Evolutionary conservation across 2,797 vertebrate species (phyloP).

Genomic region (Rhynchotus rufescens): DNA sequence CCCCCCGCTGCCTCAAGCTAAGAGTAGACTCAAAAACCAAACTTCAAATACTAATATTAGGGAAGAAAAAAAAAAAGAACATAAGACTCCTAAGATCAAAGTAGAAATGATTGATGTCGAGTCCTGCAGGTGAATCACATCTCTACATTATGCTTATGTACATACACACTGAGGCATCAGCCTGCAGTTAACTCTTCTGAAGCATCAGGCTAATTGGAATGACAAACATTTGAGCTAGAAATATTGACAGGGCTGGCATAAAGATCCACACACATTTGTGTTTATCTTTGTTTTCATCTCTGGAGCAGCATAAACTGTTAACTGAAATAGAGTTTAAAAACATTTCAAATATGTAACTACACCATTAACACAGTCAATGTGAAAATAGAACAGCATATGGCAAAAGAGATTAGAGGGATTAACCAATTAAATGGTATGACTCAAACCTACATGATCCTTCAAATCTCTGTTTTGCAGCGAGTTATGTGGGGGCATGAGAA

Average conservation of each 20-base stretch:
- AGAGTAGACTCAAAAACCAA: background rate
- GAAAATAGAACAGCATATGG: slow-evolving; percentile 87
- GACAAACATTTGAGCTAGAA: background rate
- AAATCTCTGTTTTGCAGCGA: slow-evolving; percentile 15
- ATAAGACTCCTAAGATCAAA: background rate
- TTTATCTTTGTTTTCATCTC: slow-evolving; percentile 6
- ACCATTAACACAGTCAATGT: slow-evolving; percentile 5
- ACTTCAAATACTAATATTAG: background rate
- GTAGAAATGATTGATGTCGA: background rate
- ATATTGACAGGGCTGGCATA: background rate
- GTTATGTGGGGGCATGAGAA: background rate
- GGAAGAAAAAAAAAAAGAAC: background rate
- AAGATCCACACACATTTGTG: background rate
- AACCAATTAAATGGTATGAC: slow-evolving; percentile 84
- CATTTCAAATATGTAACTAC: slow-evolving; percentile 2
- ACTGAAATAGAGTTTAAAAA: background rate
- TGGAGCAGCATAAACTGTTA: background rate
- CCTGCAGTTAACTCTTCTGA: background rate
- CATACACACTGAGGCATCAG: background rate
- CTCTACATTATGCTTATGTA: background rate
- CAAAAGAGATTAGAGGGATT: slow-evolving; percentile 86
- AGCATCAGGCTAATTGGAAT: background rate
- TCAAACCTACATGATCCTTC: slow-evolving; percentile 79
- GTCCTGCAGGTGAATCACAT: background rate
- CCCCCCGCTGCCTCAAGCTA: background rate